These are phyloP conservation scores for Oncorhynchus tshawytscha DNA, from an alignment of 2,113 vertebrate species.

Conservation along the genomic window DNA sequence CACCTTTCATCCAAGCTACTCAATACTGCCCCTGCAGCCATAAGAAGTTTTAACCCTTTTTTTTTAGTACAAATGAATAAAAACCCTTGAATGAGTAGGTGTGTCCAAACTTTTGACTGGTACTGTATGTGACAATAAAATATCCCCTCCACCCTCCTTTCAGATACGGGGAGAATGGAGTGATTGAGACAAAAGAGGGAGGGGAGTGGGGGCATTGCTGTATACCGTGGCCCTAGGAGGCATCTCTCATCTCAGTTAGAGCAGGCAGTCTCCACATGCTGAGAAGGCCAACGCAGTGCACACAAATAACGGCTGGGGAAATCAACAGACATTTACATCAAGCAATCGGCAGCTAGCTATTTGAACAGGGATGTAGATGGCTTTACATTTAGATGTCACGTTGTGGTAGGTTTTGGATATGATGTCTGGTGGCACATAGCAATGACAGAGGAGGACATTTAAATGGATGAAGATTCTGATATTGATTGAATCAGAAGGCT, in stretches of 20 bases:
- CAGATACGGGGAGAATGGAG: neutral
- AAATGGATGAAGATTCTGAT: neutral
- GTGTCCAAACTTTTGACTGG: too few relatives aligned
- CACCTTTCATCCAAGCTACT: too few relatives aligned
- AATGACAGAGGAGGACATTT: neutral
- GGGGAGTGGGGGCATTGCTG: neutral
- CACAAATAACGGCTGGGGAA: constrained; percentile 44
- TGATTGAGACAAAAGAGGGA: neutral
- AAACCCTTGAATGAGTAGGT: too few relatives aligned
- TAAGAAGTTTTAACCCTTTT: too few relatives aligned
- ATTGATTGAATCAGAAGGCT: too few relatives aligned
- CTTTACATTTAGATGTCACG: neutral
- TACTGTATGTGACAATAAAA: constrained; percentile 37
- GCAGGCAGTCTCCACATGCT: constrained; percentile 37
- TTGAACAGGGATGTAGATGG: constrained; percentile 24
- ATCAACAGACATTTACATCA: constrained; percentile 51
- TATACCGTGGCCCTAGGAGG: neutral
- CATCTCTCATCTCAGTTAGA: constrained; percentile 32
- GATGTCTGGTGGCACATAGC: neutral
- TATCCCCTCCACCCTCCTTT: neutral
- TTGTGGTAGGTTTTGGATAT: neutral
- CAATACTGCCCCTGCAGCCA: too few relatives aligned
- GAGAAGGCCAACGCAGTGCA: constrained; percentile 36
- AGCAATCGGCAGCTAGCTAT: constrained; percentile 32
- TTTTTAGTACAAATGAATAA: too few relatives aligned